Percentiles rank a stretch among this genome's conserved stretches.
Conservation (phyloP, 1,140 invertebrate genomes). For the Heliconius congener region DNA sequence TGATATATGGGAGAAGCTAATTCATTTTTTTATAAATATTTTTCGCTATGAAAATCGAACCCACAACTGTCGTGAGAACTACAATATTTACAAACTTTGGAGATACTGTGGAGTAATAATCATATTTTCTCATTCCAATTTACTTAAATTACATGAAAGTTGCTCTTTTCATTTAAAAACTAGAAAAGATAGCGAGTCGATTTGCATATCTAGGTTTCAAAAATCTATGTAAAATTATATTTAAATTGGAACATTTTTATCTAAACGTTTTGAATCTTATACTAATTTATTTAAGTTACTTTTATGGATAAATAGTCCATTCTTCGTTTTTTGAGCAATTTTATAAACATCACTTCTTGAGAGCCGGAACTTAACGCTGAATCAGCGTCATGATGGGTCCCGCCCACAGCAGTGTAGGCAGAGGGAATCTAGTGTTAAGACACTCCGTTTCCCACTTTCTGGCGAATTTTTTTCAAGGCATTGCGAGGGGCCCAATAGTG, state of each 20-base stretch:
- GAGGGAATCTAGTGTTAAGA: neutral
- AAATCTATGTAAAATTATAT: neutral
- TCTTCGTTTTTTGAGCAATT: neutral
- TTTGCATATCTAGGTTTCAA: constrained; percentile 5
- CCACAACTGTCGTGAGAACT: no score
- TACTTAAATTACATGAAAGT: constrained; percentile 1
- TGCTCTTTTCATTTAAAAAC: constrained; percentile 4
- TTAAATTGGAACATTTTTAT: neutral
- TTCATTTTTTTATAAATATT: no score
- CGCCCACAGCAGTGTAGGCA: no score
- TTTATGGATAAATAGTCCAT: neutral
- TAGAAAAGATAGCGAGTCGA: neutral
- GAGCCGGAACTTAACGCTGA: neutral
- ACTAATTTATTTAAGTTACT: neutral
- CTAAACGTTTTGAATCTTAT: neutral
- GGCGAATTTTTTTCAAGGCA: no score
- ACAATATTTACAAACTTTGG: no score
- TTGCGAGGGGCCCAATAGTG: no score
- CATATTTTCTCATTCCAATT: constrained; percentile 1
- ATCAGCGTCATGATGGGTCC: neutral
- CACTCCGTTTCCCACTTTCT: neutral
- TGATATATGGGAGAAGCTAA: no score
- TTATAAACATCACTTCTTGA: neutral
- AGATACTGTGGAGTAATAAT: neutral
- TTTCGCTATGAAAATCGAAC: no score